Conservation (phyloP, 2,113 vertebrate genomes). For the Camelus bactrianus region DNA sequence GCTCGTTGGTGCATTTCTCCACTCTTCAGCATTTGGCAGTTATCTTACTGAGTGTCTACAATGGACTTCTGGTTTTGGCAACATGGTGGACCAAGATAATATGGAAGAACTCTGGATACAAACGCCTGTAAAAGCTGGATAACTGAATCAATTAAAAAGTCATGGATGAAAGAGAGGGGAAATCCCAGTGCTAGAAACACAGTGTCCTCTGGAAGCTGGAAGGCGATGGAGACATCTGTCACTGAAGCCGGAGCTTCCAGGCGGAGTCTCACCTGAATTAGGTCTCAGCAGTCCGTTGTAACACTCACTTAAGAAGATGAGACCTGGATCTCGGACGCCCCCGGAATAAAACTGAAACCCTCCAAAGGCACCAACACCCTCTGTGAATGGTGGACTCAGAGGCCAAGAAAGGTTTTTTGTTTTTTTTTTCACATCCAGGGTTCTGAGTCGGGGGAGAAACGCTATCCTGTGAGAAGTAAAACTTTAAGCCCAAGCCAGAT, state of each 20-base stretch:
- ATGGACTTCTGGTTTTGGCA: neutral
- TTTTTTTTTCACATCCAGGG: neutral
- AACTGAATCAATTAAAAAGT: neutral
- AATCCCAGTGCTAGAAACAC: neutral
- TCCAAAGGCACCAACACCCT: neutral
- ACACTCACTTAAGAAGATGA: neutral
- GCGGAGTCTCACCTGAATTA: neutral
- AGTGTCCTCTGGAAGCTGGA: too few species aligned
- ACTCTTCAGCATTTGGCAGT: neutral
- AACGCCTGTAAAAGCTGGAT: neutral
- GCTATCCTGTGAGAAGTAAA: neutral
- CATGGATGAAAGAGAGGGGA: neutral
- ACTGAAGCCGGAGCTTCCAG: rapidly evolving
- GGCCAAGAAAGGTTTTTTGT: neutral
- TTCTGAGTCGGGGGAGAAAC: neutral
- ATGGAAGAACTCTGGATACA: neutral
- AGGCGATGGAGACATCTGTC: too few species aligned
- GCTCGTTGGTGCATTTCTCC: neutral
- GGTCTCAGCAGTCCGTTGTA: neutral
- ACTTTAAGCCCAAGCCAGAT: neutral
- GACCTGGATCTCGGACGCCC: neutral
- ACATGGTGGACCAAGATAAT: too few species aligned
- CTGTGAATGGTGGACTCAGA: neutral
- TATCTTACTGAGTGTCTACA: neutral
- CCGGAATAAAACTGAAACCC: neutral